These are phyloP conservation scores for Chamaea fasciata DNA, from an alignment of 2,113 vertebrate genomes.

Conservation along the genomic window DNA sequence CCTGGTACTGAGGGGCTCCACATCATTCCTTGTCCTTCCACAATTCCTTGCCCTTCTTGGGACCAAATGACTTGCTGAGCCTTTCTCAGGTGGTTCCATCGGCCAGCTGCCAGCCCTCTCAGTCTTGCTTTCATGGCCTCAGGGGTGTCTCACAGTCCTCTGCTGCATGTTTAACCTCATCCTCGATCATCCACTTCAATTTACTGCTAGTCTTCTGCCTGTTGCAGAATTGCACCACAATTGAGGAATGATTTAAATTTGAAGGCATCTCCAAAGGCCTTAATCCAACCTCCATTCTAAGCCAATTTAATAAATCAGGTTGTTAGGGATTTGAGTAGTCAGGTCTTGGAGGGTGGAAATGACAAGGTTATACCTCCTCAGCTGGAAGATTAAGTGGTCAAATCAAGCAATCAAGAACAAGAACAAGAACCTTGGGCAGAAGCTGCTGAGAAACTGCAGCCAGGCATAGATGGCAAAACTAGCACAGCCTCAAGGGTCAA, in stretches of 20 bases:
- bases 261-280: neutral
- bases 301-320: neutral
- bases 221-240: neutral
- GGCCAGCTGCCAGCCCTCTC: neutral
- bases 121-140: neutral
- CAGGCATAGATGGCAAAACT: neutral
- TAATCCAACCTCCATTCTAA: neutral
- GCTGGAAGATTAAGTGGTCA: neutral
- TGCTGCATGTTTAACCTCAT: neutral
- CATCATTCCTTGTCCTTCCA: accelerated
- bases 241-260: neutral
- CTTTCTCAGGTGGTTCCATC: neutral
- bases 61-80: neutral
- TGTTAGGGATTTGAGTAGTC: neutral
- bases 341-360: neutral
- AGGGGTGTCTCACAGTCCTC: neutral
- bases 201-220: neutral
- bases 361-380: neutral
- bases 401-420: neutral
- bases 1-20: neutral
- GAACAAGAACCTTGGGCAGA: neutral
- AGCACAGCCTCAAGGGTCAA: neutral
- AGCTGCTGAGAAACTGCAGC: neutral
- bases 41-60: neutral
- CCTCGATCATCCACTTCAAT: neutral